These are phyloP conservation scores for Tortricodes alternella DNA, from an alignment of 2,888 invertebrate genomes.

Conservation along the genomic window DNA sequence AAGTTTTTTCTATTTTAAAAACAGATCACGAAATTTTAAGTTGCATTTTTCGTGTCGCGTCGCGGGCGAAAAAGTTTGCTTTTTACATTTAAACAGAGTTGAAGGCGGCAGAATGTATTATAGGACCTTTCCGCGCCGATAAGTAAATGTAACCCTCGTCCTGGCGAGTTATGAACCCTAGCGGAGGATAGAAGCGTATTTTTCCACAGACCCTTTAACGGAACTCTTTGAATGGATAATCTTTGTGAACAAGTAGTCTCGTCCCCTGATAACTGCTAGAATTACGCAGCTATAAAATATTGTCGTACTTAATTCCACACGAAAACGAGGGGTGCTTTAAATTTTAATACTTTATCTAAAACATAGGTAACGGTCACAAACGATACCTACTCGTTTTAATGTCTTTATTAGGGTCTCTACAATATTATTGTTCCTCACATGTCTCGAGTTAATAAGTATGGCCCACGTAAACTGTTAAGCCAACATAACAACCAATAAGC, in stretches of 20 bases:
- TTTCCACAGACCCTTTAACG: slow-evolving; percentile 42
- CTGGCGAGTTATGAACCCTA: slow-evolving; percentile 67
- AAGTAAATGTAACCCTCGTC: slow-evolving; percentile 77
- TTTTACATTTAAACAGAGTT: slow-evolving; percentile 48
- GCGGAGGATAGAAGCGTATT: slow-evolving; percentile 56
- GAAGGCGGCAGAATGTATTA: slow-evolving; percentile 65
- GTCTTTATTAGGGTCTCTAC: neutral
- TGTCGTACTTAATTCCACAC: slow-evolving; percentile 9
- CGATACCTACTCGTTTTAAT: slow-evolving; percentile 1
- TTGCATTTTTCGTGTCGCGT: slow-evolving; percentile 45
- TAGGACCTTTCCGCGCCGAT: slow-evolving; percentile 73
- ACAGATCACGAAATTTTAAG: slow-evolving; percentile 50
- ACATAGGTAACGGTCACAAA: slow-evolving; percentile 1
- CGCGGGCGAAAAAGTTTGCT: slow-evolving; percentile 53
- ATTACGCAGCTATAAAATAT: slow-evolving; percentile 17
- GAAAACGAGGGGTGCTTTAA: slow-evolving; percentile 16
- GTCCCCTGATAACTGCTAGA: slow-evolving; percentile 16
- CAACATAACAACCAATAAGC: no score
- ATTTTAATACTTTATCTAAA: slow-evolving; percentile 17
- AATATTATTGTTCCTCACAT: no score
- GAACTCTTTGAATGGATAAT: slow-evolving; percentile 46
- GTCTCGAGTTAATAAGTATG: no score
- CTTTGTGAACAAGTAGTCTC: slow-evolving; percentile 22
- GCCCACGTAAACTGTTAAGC: no score
- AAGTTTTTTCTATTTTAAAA: neutral